A percentile compares a stretch with the other conserved stretches of the same genome.
Conservation (phyloP, 2,888 invertebrate genomes). For the Molorchus minor region DNA sequence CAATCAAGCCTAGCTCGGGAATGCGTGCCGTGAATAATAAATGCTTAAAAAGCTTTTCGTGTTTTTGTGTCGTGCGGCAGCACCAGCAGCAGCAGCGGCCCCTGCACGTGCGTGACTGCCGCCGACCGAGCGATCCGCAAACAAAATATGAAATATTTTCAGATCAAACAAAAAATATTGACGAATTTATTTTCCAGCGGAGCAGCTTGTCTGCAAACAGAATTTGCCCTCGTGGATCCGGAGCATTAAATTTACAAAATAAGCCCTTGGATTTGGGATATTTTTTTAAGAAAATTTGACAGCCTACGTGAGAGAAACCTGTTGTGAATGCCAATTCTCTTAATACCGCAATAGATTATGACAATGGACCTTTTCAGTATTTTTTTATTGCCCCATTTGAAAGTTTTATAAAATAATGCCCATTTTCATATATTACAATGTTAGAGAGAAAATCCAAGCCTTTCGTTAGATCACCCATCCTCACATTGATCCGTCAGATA, state of each 20-base stretch:
- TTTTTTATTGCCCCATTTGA: too few relatives aligned
- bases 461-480: too few relatives aligned
- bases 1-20: slow-evolving; percentile 52
- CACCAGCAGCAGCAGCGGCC: slow-evolving; percentile 49
- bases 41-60: slow-evolving; percentile 58
- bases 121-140: slow-evolving; percentile 38
- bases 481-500: too few relatives aligned
- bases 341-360: too few relatives aligned
- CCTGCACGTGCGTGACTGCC: slow-evolving; percentile 45
- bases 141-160: slow-evolving; percentile 50
- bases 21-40: slow-evolving; percentile 56
- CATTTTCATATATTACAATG: too few relatives aligned
- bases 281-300: slow-evolving; percentile 2
- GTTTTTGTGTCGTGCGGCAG: slow-evolving; percentile 50
- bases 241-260: slow-evolving; percentile 1
- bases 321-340: too few relatives aligned
- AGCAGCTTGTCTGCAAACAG: slow-evolving; percentile 10
- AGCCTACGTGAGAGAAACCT: too few relatives aligned
- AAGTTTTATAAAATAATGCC: too few relatives aligned
- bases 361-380: too few relatives aligned
- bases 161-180: slow-evolving; percentile 51
- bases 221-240: background rate
- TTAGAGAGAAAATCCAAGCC: too few relatives aligned
- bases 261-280: slow-evolving; percentile 4
- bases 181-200: slow-evolving; percentile 42